Base-by-base conservation (phyloP, 2,888 invertebrate genomes). In the Strigamia transsilvanica region DNA sequence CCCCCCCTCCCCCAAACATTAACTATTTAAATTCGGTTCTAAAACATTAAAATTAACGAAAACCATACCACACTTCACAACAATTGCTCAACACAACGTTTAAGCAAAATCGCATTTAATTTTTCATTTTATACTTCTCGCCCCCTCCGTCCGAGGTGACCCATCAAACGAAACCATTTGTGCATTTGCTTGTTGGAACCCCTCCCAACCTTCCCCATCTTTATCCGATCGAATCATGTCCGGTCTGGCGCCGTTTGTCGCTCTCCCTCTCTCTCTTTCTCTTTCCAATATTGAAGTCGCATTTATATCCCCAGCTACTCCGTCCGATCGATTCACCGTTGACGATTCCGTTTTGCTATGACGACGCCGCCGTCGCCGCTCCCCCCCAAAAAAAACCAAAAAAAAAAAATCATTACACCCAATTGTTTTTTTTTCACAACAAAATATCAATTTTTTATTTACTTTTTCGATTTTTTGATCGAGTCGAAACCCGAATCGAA, bases 201-300 rank as follows among this genome's bases (percentile, higher is more conserved):
- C 10, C 41, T 18, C 77, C 77, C 77, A 34, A n/a, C 38, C 27
- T 23, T 23, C 79, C 79, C 79, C 42, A 79, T 79, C 79, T 79
- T 79, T 79, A 79, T 79, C 79, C 79, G 38, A 79, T 79, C 79
- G 42, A 79, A 79, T 79, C 79, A 79, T 79, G 79, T 79, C 79
- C 79, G 79, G 79, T 79, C 79, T 79, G 79, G 38, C 79, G 79
- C 32, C 79, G 42, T 79, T 79, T 79, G 34, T 79, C 38, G 42
- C 79, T 38, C 21, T 79, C 27, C 3, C 27, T 27, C 27, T 27
- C 27, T 27, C 27, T 27, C 27, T 27, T 27, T 27, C 27, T 27
- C 79, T 23, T 21, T 79, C 79, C 79, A 79, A 79, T 79, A 79
- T 79, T 79, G 79, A 42, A 79, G 79, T 21, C 79, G 42, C 38